Conservation (phyloP, 2,888 invertebrate genomes). For the Branchellion lobata region DNA sequence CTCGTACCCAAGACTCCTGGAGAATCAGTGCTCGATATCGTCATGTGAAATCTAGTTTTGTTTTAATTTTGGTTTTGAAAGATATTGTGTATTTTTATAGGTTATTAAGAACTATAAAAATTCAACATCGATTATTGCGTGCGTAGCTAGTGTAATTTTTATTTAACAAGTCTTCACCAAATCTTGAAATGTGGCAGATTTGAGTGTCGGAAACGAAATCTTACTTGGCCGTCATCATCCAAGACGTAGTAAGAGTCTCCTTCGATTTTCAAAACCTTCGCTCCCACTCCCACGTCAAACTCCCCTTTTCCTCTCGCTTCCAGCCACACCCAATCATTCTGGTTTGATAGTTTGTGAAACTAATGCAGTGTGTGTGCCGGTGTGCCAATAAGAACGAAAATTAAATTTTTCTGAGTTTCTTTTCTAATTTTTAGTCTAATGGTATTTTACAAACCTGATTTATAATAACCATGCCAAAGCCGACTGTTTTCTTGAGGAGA, state of each 20-base stretch:
- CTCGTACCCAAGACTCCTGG: conserved; percentile 92
- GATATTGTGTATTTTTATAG: too few species aligned
- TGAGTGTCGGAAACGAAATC: background rate
- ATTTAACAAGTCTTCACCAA: too few species aligned
- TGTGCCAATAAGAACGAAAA: too few species aligned
- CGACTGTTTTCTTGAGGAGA: too few species aligned
- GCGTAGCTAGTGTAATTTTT: background rate
- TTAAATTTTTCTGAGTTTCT: too few species aligned
- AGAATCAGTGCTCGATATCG: conserved; percentile 48
- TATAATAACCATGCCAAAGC: too few species aligned
- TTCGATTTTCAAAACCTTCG: conserved; percentile 89
- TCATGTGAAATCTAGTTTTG: conserved; percentile 8
- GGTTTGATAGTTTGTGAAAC: background rate
- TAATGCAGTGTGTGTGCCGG: background rate
- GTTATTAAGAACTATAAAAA: too few species aligned
- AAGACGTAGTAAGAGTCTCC: conserved; percentile 90
- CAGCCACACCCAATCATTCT: conserved; percentile 99
- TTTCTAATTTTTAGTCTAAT: too few species aligned
- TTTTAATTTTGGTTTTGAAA: background rate
- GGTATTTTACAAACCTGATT: too few species aligned
- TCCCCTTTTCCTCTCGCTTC: conserved; percentile 90
- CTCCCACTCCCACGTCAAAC: conserved; percentile 98
- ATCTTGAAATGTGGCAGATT: too few species aligned
- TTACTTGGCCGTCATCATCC: conserved; percentile 88
- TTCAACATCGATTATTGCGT: background rate